Base-by-base conservation (phyloP, 2,797 vertebrate species). In the Psittacula derbiana region DNA sequence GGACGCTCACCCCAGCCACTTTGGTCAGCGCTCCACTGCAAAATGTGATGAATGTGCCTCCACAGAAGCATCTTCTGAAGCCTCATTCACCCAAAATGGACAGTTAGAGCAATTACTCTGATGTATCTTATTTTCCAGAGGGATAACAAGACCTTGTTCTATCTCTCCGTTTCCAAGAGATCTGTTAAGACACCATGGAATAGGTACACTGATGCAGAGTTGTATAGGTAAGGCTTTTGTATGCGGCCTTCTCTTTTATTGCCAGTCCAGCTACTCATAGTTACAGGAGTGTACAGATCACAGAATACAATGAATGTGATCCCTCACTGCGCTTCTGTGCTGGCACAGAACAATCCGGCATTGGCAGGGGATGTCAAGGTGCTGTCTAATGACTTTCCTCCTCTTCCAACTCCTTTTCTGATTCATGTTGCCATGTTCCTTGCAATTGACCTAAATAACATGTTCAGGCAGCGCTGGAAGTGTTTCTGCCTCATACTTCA, bases 361-460 rank as follows among this genome's bases (percentile, higher is more conserved):
- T 2, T 90, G 85, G 91, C 70, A 66, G 62, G 28, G 60, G 33
- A 33, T 16, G 17, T 43, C 80, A 85, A 71, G 38, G 43, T 73
- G 66, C 92, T 76, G 71, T 72, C 76, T 81, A 75, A 78, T 15
- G 70, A 88, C 60, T 75, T 84, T 33, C 83, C 89, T 93, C 64
- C 88, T 80, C 66, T 84, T 92, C 80, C 82, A 92, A 19, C 81
- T 84, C 52, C 67, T 81, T 13, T 76, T 87, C 80, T 92, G 93
- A 96, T 92, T 94, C 90, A 92, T 0, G 0, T 64, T 95, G 60
- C 88, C 90, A 86, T 74, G 60, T 49, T 82, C 74, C 64, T 62
- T 57, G 67, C 83, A 78, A 82, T 12, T 86, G 93, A 93, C 94
- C 93, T 88, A 95, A 91, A 93, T 91, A 93, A 94, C 93, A 53